Percentiles rank a stretch among this genome's conserved stretches.
These are phyloP conservation scores for Hoplostethus atlanticus DNA, from an alignment of 2,797 vertebrate genomes.

Conservation along the genomic window DNA sequence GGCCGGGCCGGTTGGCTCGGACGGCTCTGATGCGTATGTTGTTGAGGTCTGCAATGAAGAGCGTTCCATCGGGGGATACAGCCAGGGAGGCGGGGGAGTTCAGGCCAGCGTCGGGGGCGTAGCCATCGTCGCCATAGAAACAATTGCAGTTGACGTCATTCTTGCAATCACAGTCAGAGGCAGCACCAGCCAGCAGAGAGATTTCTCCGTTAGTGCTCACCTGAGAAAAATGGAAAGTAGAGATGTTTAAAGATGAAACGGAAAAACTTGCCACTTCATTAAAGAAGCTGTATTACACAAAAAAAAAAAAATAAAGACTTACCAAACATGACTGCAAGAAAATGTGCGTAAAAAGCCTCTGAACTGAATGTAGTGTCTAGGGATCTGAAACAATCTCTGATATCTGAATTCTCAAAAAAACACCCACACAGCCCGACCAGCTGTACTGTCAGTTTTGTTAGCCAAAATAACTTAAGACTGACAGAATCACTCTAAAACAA, in stretches of 20 bases:
- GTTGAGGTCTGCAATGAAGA: constrained; percentile 97
- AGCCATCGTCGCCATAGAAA: constrained; percentile 97
- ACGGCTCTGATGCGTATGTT: constrained; percentile 98
- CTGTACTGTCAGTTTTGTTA: constrained; percentile 39
- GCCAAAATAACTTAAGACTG: constrained; percentile 27
- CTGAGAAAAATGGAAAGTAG: constrained; percentile 42
- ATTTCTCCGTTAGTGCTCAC: constrained; percentile 98
- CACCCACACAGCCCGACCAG: constrained; percentile 45
- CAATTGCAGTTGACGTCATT: constrained; percentile 99
- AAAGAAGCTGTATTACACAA: constrained; percentile 19
- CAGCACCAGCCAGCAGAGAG: constrained; percentile 95
- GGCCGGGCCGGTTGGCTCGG: constrained; percentile 92
- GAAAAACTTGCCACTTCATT: not conserved
- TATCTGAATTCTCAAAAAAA: constrained; percentile 19
- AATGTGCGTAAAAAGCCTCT: not conserved
- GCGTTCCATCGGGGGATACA: constrained; percentile 95
- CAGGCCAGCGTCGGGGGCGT: constrained; percentile 96
- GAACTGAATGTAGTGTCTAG: constrained; percentile 26
- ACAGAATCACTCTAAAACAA: constrained; percentile 33
- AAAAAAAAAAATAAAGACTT: constrained; percentile 40
- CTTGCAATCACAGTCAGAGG: constrained; percentile 99
- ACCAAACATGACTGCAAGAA: constrained; percentile 32
- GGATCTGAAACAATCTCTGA: constrained; percentile 46
- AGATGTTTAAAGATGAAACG: constrained; percentile 13
- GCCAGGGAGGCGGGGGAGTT: constrained; percentile 97